Conservation (phyloP, 2,888 invertebrate genomes). For the Tolmerus cingulatus region DNA sequence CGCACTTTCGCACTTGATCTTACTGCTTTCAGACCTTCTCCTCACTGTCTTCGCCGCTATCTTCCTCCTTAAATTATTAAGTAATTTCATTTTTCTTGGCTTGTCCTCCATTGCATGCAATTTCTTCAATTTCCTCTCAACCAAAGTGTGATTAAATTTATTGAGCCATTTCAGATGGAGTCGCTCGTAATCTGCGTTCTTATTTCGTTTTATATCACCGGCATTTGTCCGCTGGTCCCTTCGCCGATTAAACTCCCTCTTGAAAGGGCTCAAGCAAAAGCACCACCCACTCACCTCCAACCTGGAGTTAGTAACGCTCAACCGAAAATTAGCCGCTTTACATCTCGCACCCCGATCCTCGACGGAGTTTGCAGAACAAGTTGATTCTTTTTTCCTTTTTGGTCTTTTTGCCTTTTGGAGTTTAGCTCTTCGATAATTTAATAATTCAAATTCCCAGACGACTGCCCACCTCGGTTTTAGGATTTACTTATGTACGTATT, state of each 20-base stretch:
- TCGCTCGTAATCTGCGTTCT: background rate
- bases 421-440: background rate
- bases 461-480: background rate
- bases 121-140: background rate
- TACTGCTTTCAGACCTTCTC: background rate
- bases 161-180: background rate
- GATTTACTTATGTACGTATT: background rate
- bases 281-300: background rate
- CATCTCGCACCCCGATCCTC: background rate
- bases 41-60: background rate
- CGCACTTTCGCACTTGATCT: background rate
- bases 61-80: background rate
- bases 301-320: background rate
- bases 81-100: background rate
- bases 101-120: background rate
- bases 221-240: background rate
- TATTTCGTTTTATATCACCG: background rate
- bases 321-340: background rate
- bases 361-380: background rate
- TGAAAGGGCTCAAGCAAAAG: background rate
- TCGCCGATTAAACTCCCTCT: background rate
- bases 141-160: background rate
- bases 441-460: background rate
- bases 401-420: background rate
- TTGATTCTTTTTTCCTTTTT: background rate